Evolutionary conservation across 2,797 vertebrate species (phyloP).

Genomic region (Monodelphis domestica): DNA sequence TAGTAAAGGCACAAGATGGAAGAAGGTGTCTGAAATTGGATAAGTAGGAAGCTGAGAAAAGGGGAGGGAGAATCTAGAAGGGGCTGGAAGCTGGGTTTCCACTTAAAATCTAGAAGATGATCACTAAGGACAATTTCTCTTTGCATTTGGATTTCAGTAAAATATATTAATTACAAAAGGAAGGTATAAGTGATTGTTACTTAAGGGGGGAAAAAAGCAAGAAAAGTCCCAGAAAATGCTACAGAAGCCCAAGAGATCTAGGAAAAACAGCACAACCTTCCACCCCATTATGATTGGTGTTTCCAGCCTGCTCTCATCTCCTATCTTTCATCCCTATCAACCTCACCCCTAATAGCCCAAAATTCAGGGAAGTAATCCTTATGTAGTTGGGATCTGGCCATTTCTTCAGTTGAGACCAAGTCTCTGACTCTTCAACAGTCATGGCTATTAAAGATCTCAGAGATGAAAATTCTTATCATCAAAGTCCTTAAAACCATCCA

Average conservation of each 20-base stretch:
- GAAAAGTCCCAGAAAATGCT: background rate
- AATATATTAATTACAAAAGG: background rate
- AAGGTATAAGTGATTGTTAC: background rate
- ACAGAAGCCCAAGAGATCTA: background rate
- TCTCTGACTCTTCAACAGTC: background rate
- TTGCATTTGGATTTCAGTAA: background rate
- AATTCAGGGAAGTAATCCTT: background rate
- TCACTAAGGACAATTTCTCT: background rate
- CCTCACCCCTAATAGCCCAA: background rate
- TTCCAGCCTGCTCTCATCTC: background rate
- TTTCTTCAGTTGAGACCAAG: background rate
- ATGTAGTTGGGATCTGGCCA: background rate
- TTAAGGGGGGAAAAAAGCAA: background rate
- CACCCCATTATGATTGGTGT: background rate
- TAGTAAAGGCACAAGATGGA: background rate
- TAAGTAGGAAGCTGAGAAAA: background rate
- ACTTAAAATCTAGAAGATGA: background rate
- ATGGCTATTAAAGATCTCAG: background rate
- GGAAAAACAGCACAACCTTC: background rate
- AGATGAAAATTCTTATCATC: background rate
- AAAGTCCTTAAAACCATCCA: background rate
- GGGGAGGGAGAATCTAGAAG: background rate
- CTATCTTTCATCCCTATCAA: background rate
- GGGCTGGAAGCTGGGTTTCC: background rate
- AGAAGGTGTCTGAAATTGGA: background rate